Evolutionary conservation across 1,140 invertebrate genomes (phyloP).

Genomic region (Drosophila sechellia): DNA sequence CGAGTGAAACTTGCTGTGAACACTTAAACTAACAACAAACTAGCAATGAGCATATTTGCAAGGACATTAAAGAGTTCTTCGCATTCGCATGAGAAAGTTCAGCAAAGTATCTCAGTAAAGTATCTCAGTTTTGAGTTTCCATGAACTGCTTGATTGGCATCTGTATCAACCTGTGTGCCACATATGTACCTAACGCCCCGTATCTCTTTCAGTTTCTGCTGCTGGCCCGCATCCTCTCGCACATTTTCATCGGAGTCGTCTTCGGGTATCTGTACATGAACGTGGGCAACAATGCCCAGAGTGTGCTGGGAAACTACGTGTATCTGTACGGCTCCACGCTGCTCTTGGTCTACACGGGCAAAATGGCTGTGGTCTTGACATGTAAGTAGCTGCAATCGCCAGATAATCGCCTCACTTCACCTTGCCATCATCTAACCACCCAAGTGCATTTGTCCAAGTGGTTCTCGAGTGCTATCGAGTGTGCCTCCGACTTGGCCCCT

Average conservation of each 20-base stretch:
- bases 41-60: background rate
- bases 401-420: slow-evolving; percentile 3
- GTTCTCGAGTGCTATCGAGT: slow-evolving; percentile 18
- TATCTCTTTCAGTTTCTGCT: slow-evolving; percentile 87
- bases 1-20: background rate
- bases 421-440: background rate
- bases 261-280: slow-evolving; percentile 95
- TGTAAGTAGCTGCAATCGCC: slow-evolving; percentile 89
- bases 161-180: background rate
- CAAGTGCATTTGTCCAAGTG: slow-evolving; percentile 14
- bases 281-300: slow-evolving; percentile 93
- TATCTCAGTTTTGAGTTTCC: background rate
- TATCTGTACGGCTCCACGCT: slow-evolving; percentile 96
- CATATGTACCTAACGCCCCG: slow-evolving; percentile 6
- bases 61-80: background rate
- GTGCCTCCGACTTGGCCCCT: slow-evolving; percentile 3
- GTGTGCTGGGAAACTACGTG: slow-evolving; percentile 95
- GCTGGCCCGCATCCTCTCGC: slow-evolving; percentile 91
- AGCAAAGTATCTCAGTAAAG: background rate
- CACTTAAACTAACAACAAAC: too few relatives aligned
- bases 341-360: slow-evolving; percentile 96
- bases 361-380: slow-evolving; percentile 97
- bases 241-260: slow-evolving; percentile 92
- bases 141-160: background rate
- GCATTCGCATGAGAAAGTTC: too few relatives aligned